Conservation (phyloP, 1,140 invertebrate species). For the Drosophila melanica region DNA sequence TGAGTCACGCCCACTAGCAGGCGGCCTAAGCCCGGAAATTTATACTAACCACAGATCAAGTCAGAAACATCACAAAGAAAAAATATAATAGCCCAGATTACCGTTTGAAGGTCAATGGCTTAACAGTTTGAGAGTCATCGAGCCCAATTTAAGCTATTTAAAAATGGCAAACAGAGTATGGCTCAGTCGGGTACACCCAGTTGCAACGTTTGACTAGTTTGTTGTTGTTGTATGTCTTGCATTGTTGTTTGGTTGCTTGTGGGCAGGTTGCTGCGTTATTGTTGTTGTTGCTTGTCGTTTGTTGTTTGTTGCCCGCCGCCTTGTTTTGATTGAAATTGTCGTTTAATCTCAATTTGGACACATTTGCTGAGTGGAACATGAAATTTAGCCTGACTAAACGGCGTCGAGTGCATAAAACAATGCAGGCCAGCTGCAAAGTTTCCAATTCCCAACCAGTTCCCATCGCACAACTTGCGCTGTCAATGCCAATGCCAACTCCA, state of each 20-base stretch:
- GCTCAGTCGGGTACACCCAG: not conserved
- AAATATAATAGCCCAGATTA: too few relatives aligned
- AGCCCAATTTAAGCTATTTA: too few relatives aligned
- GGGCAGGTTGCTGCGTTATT: slow-evolving; percentile 18
- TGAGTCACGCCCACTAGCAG: too few relatives aligned
- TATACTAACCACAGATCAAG: too few relatives aligned
- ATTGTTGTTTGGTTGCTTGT: slow-evolving; percentile 12
- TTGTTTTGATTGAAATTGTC: slow-evolving; percentile 73
- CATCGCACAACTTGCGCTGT: slow-evolving; percentile 10
- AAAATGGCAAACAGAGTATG: not conserved
- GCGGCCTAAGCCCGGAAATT: too few relatives aligned
- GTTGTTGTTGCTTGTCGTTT: slow-evolving; percentile 16
- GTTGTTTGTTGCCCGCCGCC: slow-evolving; percentile 43
- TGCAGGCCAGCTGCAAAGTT: slow-evolving; percentile 47
- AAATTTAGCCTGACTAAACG: slow-evolving; percentile 39
- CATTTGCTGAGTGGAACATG: slow-evolving; percentile 59
- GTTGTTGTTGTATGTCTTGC: slow-evolving; percentile 3
- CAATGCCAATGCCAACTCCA: slow-evolving; percentile 24
- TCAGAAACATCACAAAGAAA: too few relatives aligned
- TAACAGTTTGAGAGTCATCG: too few relatives aligned
- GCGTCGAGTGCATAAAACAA: slow-evolving; percentile 55
- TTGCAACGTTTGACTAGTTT: not conserved
- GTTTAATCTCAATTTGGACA: slow-evolving; percentile 74
- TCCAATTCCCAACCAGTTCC: slow-evolving; percentile 63
- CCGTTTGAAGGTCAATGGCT: too few relatives aligned